Conservation (phyloP, 1,140 invertebrate species). For the Drosophila ohnishii region DNA sequence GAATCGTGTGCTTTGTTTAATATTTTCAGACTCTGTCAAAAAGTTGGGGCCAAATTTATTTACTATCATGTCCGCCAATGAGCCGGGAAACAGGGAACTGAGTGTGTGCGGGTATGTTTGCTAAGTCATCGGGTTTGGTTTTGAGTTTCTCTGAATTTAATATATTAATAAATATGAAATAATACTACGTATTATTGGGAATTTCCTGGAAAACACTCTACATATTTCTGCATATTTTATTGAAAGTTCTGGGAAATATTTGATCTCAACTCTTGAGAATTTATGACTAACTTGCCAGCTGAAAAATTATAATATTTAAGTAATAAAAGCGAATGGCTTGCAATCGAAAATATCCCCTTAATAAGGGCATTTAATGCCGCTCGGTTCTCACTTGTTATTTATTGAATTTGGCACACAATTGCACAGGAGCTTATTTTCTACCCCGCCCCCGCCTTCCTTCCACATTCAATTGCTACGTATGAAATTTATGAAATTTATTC, state of each 20-base stretch:
- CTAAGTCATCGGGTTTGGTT: background rate
- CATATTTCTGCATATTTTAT: background rate
- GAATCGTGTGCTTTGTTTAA: slow-evolving; percentile 60
- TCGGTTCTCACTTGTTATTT: slow-evolving; percentile 38
- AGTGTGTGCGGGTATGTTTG: background rate
- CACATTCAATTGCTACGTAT: slow-evolving; percentile 35
- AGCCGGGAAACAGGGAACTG: background rate
- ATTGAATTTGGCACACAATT: slow-evolving; percentile 55
- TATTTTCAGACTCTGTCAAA: slow-evolving; percentile 66
- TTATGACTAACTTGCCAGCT: background rate
- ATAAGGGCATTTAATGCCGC: slow-evolving; percentile 11
- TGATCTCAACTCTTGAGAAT: background rate
- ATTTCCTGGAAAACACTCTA: background rate
- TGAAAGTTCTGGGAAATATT: background rate
- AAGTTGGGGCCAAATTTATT: slow-evolving; percentile 60
- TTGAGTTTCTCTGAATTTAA: background rate
- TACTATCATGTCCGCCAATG: slow-evolving; percentile 50
- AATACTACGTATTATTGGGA: background rate
- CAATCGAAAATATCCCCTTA: background rate
- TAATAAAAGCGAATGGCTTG: background rate
- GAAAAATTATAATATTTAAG: background rate
- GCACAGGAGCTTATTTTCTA: slow-evolving; percentile 25
- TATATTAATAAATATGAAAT: background rate
- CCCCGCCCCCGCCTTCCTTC: background rate
- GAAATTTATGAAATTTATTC: slow-evolving; percentile 52